These are phyloP conservation scores for Drosophila repletoides DNA, from an alignment of 1,140 invertebrate species.

Conservation along the genomic window DNA sequence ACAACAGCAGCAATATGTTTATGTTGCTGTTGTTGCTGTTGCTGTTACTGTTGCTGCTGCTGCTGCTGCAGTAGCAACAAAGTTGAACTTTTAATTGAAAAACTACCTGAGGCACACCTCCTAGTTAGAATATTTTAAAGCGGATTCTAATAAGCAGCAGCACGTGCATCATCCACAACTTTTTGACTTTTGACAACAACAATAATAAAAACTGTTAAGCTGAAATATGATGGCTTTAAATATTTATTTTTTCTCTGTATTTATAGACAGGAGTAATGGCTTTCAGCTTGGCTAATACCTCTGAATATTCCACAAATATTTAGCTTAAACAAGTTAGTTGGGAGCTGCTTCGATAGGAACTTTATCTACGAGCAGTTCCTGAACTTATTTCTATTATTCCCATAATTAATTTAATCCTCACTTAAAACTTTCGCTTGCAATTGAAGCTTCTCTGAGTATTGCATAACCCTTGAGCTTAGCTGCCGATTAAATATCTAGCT, in stretches of 20 bases:
- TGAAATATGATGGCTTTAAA: neutral
- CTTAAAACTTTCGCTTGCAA: no score
- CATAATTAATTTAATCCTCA: no score
- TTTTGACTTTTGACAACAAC: neutral
- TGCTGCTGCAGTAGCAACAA: conserved; percentile 22
- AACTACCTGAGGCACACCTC: conserved; percentile 36
- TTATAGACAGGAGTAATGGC: neutral
- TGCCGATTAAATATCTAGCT: no score
- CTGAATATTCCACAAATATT: no score
- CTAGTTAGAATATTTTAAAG: conserved; percentile 14
- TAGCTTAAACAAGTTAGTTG: no score
- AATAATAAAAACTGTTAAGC: neutral
- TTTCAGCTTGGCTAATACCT: no score
- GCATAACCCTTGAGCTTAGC: no score
- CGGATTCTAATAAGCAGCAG: conserved; percentile 25
- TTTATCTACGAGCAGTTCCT: no score
- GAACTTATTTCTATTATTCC: no score
- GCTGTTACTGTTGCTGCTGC: neutral
- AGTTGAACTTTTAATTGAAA: conserved; percentile 53
- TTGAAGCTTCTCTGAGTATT: no score
- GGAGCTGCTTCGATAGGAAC: no score
- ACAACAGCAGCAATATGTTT: conserved; percentile 16
- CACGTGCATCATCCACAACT: conserved; percentile 14
- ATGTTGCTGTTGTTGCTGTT: conserved; percentile 3
- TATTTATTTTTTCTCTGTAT: conserved; percentile 11